Conservation (phyloP, 2,888 invertebrate genomes). For the Platynereis dumerilii region DNA sequence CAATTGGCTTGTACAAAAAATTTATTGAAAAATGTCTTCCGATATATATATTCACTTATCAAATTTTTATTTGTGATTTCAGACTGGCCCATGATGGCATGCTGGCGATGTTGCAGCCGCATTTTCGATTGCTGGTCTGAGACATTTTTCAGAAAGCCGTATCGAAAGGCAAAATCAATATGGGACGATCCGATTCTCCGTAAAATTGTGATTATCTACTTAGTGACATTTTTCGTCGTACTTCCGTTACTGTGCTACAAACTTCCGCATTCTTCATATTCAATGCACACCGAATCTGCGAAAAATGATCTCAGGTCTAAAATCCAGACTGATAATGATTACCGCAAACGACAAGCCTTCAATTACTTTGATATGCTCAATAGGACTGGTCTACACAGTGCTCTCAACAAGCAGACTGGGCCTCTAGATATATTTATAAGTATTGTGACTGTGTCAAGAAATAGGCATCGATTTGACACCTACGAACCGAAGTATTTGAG, state of each 20-base stretch:
- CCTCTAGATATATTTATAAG: constrained; percentile 41
- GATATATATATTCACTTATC: too few species aligned
- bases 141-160: neutral
- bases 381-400: constrained; percentile 6
- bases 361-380: constrained; percentile 18
- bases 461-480: constrained; percentile 38
- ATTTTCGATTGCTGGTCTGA: too few species aligned
- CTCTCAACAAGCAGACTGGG: constrained; percentile 1
- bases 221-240: constrained; percentile 27
- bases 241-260: constrained; percentile 23
- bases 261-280: constrained; percentile 24
- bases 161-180: neutral
- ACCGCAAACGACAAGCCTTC: constrained; percentile 14
- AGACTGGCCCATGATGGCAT: too few species aligned
- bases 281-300: neutral
- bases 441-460: constrained; percentile 49
- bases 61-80: too few species aligned
- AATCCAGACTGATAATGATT: constrained; percentile 17
- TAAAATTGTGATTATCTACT: constrained; percentile 13
- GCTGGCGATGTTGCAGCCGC: too few species aligned
- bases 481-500: constrained; percentile 50
- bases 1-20: too few species aligned
- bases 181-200: neutral
- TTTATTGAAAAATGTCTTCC: too few species aligned
- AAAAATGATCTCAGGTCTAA: neutral